Evolutionary conservation across 2,888 invertebrate species (phyloP).

Genomic region (Platycheirus rosarum): DNA sequence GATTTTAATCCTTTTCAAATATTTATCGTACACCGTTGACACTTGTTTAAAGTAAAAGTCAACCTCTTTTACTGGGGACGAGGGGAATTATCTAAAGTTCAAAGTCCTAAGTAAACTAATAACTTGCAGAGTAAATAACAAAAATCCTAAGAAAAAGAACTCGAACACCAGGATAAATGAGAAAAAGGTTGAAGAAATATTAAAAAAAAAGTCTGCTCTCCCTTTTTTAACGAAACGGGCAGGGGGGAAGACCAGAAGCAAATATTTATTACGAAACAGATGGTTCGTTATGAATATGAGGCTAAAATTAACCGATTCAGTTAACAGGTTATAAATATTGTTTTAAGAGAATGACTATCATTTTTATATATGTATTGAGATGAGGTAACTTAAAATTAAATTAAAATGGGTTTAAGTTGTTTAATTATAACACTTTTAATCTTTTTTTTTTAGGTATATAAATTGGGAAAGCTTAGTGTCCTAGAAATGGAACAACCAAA

Average conservation of each 20-base stretch:
- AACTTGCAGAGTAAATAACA: not conserved
- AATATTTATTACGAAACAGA: not conserved
- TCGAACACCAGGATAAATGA: not conserved
- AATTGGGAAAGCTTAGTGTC: no score
- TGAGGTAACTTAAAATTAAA: no score
- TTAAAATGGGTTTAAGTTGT: no score
- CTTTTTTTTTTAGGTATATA: no score
- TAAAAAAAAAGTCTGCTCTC: not conserved
- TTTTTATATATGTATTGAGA: no score
- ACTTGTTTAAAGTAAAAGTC: slow-evolving; percentile 1
- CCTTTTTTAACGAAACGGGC: not conserved
- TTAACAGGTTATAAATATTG: slow-evolving; percentile 8
- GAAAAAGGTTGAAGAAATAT: not conserved
- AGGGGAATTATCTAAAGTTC: slow-evolving; percentile 16
- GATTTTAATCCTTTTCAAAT: slow-evolving; percentile 27
- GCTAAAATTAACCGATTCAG: not conserved
- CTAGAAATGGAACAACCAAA: no score
- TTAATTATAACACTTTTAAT: no score
- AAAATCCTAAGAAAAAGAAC: not conserved
- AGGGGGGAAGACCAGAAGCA: slow-evolving; percentile 3
- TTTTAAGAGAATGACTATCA: no score
- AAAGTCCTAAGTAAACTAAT: slow-evolving; percentile 27
- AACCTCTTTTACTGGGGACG: no score
- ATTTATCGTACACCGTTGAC: slow-evolving; percentile 23
- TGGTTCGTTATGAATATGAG: not conserved